Base-by-base conservation (phyloP, 2,888 invertebrate genomes). In the Drosophila algonquin region DNA sequence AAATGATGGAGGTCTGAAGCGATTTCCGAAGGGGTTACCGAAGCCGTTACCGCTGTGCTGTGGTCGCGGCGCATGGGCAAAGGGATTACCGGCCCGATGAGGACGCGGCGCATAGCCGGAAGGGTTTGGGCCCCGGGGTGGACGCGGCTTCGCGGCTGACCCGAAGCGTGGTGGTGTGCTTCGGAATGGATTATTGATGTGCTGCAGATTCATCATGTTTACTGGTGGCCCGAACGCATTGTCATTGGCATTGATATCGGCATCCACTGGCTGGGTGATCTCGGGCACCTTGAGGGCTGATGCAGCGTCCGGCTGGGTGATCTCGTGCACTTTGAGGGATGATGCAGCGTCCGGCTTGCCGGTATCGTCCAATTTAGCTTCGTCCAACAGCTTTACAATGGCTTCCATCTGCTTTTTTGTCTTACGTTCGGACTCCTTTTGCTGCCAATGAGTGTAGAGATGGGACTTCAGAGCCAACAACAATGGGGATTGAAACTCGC, bases 371-470 rank as follows among this genome's bases (percentile, higher is more conserved):
- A 78, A 48, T 3, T 76, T 61, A 0, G 27, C 18, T 12, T 52
- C 50, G 7, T 68, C 55, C 27, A 80, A 16, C 45, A 74, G n/a
- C 8, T 18, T 14, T 9, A 8, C 30, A 16, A 79, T n/a, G 12
- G 48, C 61, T 0, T 68, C 48, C 6, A 65, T 9, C 16, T 63
- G 24, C 18, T 48, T 50, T 32, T 64, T 72, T 6, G 21, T n/a
- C 18, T 57, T 24, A 16, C 46, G 10, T 47, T 50, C 16, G 0
- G 10, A 21, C 12, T 83, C 63, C 0, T 64, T 71, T 3, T 54
- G 53, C 6, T 63, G 40, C 88, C 83, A 83, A 58, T 83, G 83
- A 0, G 47, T n/a, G 16, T 6, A 67, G 8, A 83, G 45, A 47
- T 88, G 83, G 0, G 1, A 21, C 48, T 82, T 83, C 0, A 83